These are phyloP conservation scores for Drosophila nigricruria DNA, from an alignment of 2,888 invertebrate species.

Conservation along the genomic window DNA sequence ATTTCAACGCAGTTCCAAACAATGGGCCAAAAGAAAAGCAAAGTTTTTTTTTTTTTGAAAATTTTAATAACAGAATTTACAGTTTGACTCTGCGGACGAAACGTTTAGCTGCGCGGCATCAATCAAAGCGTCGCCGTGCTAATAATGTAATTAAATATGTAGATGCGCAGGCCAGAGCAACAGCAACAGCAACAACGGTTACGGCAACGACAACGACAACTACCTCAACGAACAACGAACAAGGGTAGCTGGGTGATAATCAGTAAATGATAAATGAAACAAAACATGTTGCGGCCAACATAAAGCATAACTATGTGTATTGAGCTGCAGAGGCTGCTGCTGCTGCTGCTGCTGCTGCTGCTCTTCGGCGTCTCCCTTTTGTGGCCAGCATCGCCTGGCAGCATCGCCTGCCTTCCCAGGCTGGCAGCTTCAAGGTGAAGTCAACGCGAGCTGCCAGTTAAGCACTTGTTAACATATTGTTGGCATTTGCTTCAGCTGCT, in stretches of 20 bases:
- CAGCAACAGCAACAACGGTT: neutral
- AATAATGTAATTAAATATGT: constrained; percentile 83
- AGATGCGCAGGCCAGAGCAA: constrained; percentile 45
- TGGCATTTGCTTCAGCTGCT: constrained; percentile 65
- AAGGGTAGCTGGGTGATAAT: constrained; percentile 72
- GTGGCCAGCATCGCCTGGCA: too few species aligned
- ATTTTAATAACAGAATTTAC: constrained; percentile 30
- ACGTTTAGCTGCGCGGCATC: constrained; percentile 70
- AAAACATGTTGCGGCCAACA: constrained; percentile 61
- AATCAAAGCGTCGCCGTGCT: constrained; percentile 73
- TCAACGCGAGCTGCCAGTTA: constrained; percentile 71
- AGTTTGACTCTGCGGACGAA: constrained; percentile 45
- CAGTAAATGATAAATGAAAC: constrained; percentile 79
- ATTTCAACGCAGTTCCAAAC: constrained; percentile 26
- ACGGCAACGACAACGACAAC: constrained; percentile 10
- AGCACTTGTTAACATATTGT: constrained; percentile 82
- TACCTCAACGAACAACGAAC: constrained; percentile 36
- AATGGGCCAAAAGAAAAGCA: constrained; percentile 20
- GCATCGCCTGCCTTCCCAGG: constrained; percentile 35
- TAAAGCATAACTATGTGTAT: constrained; percentile 59
- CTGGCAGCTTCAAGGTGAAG: constrained; percentile 64
- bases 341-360: too few species aligned
- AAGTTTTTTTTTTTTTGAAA: constrained; percentile 41
- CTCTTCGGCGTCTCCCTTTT: too few species aligned
- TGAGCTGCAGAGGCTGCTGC: constrained; percentile 18